Evolutionary conservation across 2,888 invertebrate genomes (phyloP), one percentile per base, ranked within the genome.

Genomic region (Sphecodes monilicornis): DNA sequence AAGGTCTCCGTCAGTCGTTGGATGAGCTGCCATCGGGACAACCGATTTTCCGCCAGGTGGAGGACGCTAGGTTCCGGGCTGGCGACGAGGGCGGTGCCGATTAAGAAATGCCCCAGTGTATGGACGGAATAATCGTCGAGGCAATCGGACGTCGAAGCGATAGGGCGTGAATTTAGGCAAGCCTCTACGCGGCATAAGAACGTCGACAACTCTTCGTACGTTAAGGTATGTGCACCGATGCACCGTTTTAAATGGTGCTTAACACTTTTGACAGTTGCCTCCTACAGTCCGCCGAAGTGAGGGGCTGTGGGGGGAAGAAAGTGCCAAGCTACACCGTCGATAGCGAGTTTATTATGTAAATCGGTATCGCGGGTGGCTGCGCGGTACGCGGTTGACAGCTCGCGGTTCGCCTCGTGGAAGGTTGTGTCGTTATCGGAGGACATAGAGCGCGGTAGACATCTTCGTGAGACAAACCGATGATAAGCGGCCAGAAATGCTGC

Each of bases 11-110:
- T 46, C 2, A 46, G 11, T 11, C 46, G 46, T 8, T 46, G 46
- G 16, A 46, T 13, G 46, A 75, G 32, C 13, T 75, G 75, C 75
- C 66, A 75, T 1, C 75, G 46, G 1, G 75, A 75, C n/a, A 75
- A 16, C 0, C 66, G 32, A 32, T 43, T 66, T 5, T 75, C 75
- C 3, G 18, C 13, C 3, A 66, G 16, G 13, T 66, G 43, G n/a
- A n/a, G n/a, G n/a, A n/a, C n/a, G n/a, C n/a, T n/a, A n/a, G n/a
- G n/a, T n/a, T n/a, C n/a, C n/a, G n/a, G n/a, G n/a, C n/a, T n/a
- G n/a, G n/a, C n/a, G n/a, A n/a, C n/a, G n/a, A n/a, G n/a, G n/a
- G n/a, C n/a, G n/a, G n/a, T n/a, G n/a, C n/a, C n/a, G n/a, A n/a
- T n/a, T n/a, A n/a, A n/a, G n/a, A n/a, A n/a, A n/a, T n/a, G n/a